A percentile compares a stretch with the other conserved stretches of the same genome.
Evolutionary conservation across 2,113 vertebrate genomes (phyloP).

Genomic region (Oriolus oriolus): DNA sequence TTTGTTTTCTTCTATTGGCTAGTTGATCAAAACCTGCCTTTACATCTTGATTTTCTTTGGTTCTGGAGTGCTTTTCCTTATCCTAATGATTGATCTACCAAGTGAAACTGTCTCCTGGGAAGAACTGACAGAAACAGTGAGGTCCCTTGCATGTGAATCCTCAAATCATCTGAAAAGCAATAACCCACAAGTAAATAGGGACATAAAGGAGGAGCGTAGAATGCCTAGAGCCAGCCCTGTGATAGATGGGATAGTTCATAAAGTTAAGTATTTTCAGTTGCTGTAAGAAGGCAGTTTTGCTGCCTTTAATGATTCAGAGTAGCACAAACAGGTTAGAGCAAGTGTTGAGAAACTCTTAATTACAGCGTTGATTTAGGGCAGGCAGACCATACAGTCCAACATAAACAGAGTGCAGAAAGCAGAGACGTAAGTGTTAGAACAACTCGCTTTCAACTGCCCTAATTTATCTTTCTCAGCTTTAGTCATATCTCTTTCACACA

Average conservation of each 20-base stretch:
- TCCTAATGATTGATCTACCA: not conserved
- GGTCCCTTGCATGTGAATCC: not conserved
- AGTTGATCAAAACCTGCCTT: not conserved
- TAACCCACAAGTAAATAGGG: not conserved
- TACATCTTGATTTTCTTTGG: not conserved
- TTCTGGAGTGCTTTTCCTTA: not conserved
- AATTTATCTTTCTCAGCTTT: not conserved
- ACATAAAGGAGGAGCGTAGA: not conserved
- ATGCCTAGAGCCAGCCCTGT: not conserved
- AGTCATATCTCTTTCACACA: not conserved
- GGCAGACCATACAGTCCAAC: not conserved
- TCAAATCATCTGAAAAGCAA: not conserved
- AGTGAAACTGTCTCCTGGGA: not conserved
- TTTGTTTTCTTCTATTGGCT: not conserved
- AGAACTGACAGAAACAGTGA: not conserved
- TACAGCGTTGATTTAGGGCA: not conserved
- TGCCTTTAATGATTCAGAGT: conserved; percentile 26
- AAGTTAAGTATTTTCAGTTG: not conserved
- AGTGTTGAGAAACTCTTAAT: conserved; percentile 36
- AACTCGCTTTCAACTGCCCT: not conserved
- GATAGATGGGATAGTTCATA: not conserved
- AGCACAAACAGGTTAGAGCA: conserved; percentile 27
- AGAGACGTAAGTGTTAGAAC: not conserved
- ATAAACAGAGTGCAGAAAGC: not conserved
- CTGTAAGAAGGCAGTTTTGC: conserved; percentile 2